phyloP scores from a whole-genome alignment of 2,888 invertebrate species.

The Pomacea canaliculata region DNA sequence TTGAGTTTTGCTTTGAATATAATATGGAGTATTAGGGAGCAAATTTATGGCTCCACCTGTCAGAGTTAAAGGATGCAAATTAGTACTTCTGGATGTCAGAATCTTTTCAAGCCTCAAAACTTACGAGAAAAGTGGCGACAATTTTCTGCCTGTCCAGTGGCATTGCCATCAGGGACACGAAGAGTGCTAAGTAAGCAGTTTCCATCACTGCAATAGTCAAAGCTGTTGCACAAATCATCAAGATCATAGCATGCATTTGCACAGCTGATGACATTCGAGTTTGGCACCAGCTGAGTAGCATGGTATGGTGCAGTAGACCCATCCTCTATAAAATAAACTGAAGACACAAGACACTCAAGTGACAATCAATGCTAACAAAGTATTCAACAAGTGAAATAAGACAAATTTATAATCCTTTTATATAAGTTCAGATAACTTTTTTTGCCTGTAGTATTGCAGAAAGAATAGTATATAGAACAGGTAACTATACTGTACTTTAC shows the following conservation, averaged over 20 bases:
- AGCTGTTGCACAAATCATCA: conserved; percentile 42
- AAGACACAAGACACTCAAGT: conserved; percentile 7
- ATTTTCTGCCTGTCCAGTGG: conserved; percentile 3
- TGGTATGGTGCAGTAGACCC: conserved; percentile 29
- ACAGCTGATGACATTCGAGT: conserved; percentile 38
- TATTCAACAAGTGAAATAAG: no score
- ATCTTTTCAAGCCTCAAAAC: background rate
- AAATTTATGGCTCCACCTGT: no score
- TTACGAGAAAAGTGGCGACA: conserved; percentile 28
- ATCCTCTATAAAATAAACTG: conserved; percentile 47
- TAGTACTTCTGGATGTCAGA: no score
- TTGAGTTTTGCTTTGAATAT: no score
- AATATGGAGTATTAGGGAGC: no score
- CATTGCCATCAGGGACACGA: conserved; percentile 38
- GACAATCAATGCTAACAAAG: no score
- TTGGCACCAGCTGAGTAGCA: conserved; percentile 34
- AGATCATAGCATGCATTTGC: conserved; percentile 42
- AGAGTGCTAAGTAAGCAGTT: conserved; percentile 44
- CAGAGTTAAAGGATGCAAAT: no score
- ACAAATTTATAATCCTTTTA: no score
- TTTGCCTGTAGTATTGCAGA: no score
- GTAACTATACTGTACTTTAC: no score
- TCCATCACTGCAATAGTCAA: conserved; percentile 43
- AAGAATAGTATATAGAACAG: no score
- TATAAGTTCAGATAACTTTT: no score